A percentile compares a stretch with the other conserved stretches of the same genome.
phyloP scores from a whole-genome alignment of 2,797 vertebrate species.

The Rhinella marina region DNA sequence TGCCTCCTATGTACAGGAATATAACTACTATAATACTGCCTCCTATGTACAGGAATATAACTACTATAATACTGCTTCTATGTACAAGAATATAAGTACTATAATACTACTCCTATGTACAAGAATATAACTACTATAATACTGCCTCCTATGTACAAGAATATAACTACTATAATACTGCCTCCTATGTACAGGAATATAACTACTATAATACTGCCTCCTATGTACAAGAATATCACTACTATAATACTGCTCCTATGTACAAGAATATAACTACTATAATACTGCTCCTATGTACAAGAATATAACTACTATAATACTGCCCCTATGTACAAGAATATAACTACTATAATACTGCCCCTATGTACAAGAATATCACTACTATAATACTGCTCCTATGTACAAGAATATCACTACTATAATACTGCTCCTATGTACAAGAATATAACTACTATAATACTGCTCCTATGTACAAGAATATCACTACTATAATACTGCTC shows the following conservation, averaged over 20 bases:
- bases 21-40: conserved; percentile 1
- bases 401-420: conserved; percentile 4
- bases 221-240: neutral
- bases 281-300: neutral
- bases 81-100: neutral
- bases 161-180: neutral
- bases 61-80: neutral
- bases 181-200: neutral
- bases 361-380: neutral
- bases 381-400: neutral
- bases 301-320: neutral
- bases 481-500: too few species aligned
- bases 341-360: too few species aligned
- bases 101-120: neutral
- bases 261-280: neutral
- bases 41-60: neutral
- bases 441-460: conserved; percentile 1
- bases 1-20: neutral
- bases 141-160: neutral
- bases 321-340: too few species aligned
- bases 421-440: neutral
- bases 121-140: conserved; percentile 1
- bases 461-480: neutral
- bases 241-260: neutral
- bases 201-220: neutral